Percentiles rank a stretch among this genome's conserved stretches.
These are phyloP conservation scores for Eumacrocentrus americanus DNA, from an alignment of 2,888 invertebrate species.

Conservation along the genomic window DNA sequence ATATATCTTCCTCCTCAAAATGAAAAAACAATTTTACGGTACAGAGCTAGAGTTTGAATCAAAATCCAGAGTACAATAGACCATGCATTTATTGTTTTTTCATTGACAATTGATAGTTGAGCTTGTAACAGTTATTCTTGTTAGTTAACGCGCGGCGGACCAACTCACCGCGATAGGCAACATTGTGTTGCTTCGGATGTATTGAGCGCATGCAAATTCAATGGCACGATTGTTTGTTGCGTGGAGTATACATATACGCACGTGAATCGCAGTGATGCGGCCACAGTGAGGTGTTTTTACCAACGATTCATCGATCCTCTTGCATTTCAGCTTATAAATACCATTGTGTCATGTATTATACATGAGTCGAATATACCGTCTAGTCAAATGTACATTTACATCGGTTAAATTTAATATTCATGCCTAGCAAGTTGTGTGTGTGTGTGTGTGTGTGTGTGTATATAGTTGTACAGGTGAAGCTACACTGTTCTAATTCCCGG, in stretches of 20 bases:
- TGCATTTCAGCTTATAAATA: slow-evolving; percentile 20
- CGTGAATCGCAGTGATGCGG: not conserved
- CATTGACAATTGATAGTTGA: too few species aligned
- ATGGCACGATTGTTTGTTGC: not conserved
- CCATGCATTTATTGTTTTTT: too few species aligned
- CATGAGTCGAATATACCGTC: slow-evolving; percentile 22
- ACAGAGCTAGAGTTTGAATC: too few species aligned
- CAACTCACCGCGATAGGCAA: not conserved
- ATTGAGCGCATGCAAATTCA: slow-evolving; percentile 2
- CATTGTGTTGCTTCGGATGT: not conserved
- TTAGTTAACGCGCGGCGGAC: not conserved
- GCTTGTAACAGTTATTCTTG: too few species aligned
- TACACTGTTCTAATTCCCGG: too few species aligned
- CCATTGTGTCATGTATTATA: slow-evolving; percentile 23
- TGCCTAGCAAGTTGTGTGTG: not conserved
- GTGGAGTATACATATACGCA: not conserved
- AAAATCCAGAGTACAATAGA: too few species aligned
- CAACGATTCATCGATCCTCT: slow-evolving; percentile 11
- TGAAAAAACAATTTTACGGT: too few species aligned
- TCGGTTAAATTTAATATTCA: slow-evolving; percentile 20
- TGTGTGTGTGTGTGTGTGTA: too few species aligned
- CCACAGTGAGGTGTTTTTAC: not conserved
- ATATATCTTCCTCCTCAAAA: too few species aligned
- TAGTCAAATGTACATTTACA: slow-evolving; percentile 18
- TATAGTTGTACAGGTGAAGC: too few species aligned